Base-by-base conservation (phyloP, 2,797 vertebrate genomes). In the Myioborus miniatus region DNA sequence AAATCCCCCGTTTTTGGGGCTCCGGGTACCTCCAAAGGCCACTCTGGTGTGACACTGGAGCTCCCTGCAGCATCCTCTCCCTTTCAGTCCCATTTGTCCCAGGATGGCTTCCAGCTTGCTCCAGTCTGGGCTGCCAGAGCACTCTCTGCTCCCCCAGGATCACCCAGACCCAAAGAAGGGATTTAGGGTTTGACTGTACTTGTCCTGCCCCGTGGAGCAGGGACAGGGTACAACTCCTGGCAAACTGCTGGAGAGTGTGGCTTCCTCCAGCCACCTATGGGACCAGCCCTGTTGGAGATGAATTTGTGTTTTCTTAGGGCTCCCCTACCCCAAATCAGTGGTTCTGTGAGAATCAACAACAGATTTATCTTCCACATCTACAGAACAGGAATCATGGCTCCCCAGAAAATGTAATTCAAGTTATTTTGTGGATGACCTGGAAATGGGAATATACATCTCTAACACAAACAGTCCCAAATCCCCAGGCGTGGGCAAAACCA, bases 231-330 rank as follows among this genome's bases (percentile, higher is more conserved):
- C n/a, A 72, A 11, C 46, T 24, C 41, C 55, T 12, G 2, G 1
- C 6, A 7, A 49, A 62, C 52, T 12, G 11, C 7, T 8, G 11
- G 16, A 23, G 36, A 65, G n/a, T 14, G 9, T 3, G 9, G 50
- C 20, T 78, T 18, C 67, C 65, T 23, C 6, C n/a, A 52, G 64
- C 52, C 79, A 23, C 56, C 22, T 4, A 7, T 0, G 0, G 3
- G 3, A 9, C 3, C 3, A 17, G 13, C 23, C 0, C 7, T 3
- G 2, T 2, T 24, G 22, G 62, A 78, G 34, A 12, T 2, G 1
- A 14, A 7, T 15, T 63, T 11, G 11, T 1, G 8, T 22, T 56
- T 53, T 12, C 77, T 50, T 14, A 19, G 44, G 62, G 77, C n/a
- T 74, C 80, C 10, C 6, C 39, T 5, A 46, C 27, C 46, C 59